These are phyloP conservation scores for Drepana falcataria DNA, from an alignment of 2,888 invertebrate species.

Conservation along the genomic window DNA sequence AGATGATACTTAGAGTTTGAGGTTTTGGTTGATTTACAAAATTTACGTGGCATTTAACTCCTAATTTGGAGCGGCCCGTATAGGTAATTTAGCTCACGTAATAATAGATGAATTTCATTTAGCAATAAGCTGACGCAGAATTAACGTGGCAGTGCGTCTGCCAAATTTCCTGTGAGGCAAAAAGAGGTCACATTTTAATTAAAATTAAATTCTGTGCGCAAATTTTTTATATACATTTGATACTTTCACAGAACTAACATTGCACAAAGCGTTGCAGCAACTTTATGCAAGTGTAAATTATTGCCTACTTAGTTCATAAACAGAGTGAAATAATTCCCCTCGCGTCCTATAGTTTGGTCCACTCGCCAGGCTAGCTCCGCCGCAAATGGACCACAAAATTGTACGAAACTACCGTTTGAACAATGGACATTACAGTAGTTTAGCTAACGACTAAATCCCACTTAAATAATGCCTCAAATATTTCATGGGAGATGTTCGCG, in stretches of 20 bases:
- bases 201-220: neutral
- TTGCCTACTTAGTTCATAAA: conserved; percentile 5
- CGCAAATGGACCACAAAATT: conserved; percentile 55
- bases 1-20: no score
- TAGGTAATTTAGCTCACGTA: no score
- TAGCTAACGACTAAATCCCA: conserved; percentile 48
- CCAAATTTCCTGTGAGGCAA: neutral
- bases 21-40: no score
- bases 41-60: no score
- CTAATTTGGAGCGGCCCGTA: no score
- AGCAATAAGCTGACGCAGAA: neutral
- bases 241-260: neutral
- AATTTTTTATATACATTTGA: neutral
- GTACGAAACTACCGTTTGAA: conserved; percentile 43
- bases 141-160: neutral
- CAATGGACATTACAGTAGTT: conserved; percentile 51
- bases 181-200: neutral
- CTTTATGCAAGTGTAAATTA: conserved; percentile 2
- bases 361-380: conserved; percentile 16
- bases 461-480: conserved; percentile 42
- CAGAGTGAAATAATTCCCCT: conserved; percentile 9
- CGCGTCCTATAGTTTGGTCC: conserved; percentile 17
- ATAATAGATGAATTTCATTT: no score
- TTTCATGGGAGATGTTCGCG: conserved; percentile 24
- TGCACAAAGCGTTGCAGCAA: neutral